Percentiles rank a stretch among this genome's conserved stretches.
Conservation (phyloP, 2,113 vertebrate species). For the Copsychus sechellarum region DNA sequence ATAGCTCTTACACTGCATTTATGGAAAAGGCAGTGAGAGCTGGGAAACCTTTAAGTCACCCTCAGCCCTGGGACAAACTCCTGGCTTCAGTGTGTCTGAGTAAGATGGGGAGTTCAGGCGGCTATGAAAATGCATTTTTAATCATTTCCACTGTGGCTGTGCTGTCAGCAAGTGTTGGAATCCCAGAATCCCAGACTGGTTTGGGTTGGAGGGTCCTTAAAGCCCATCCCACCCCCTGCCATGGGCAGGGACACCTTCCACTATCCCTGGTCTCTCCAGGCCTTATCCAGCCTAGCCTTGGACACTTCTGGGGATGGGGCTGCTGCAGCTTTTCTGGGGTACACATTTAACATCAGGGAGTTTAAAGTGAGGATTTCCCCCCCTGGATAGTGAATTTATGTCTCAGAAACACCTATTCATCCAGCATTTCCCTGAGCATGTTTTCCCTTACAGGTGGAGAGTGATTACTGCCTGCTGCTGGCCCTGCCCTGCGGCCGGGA, state of each 20-base stretch:
- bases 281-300: neutral
- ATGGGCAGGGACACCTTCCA: neutral
- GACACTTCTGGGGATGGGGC: neutral
- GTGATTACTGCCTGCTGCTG: conserved; percentile 94
- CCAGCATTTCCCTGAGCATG: neutral
- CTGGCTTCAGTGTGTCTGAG: neutral
- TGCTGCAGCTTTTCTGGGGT: neutral
- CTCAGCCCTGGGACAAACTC: neutral
- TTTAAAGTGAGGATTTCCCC: neutral
- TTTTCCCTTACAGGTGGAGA: conserved; percentile 83
- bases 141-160: rapidly evolving
- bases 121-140: neutral
- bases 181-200: neutral
- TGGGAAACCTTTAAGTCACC: neutral
- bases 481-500: conserved; percentile 95
- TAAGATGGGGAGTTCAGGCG: neutral
- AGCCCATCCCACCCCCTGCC: neutral
- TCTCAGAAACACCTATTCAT: neutral
- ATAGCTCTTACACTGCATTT: rapidly evolving
- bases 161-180: neutral
- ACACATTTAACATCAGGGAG: neutral
- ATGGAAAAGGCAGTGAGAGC: neutral
- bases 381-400: rapidly evolving
- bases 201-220: neutral
- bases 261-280: too few species aligned